Base-by-base conservation (phyloP, 37 sponge, comb jelly and placozoan genomes). In the Trichoplax adhaerens region DNA sequence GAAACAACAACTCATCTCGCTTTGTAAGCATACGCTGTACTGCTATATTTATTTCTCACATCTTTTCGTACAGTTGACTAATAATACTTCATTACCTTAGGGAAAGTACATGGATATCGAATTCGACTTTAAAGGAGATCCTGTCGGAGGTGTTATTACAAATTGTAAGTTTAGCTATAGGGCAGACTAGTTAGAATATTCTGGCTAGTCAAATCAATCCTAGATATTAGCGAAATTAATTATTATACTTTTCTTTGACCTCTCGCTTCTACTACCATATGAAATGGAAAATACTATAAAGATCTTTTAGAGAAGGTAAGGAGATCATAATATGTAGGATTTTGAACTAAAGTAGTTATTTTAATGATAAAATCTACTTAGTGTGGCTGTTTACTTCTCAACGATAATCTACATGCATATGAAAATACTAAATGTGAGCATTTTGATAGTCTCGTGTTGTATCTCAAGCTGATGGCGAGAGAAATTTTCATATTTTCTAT, bases 101-200 rank as follows among this genome's bases (percentile, higher is more conserved):
- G 91, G 91, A 5, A 90, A 90, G 71, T 90, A 90, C 84, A 90
- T 90, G 91, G 91, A 90, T 50, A 81, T 90, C 10, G 87, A 86
- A 77, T 90, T 90, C 83, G 77, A 90, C 66, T 86, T 77, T 75
- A 80, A 83, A 58, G 91, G 87, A 51, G 84, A 90, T 50, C 91
- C 91, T 48, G 78, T 86, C 6, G 91, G 91, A 3, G 91, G 91
- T 48, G 79, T 86, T 60, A 77, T 90, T 58, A 76, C 87, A 53
- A 86, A 83, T 54, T 90, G 91, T 90, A 70, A 86, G 91, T 68
- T 3, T 12, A 60, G 62, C 29, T 29, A 29, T 29, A 29, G 29
- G 29, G 29, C 29, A 29, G 29, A 12, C 62, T 60, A 60, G 12
- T 60, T 60, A 12, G 12, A 60, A 12, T 60, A 60, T 60, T 60